A percentile compares a stretch with the other conserved stretches of the same genome.
Evolutionary conservation across 2,113 vertebrate genomes (phyloP).

Genomic region (Hypomesus transpacificus): DNA sequence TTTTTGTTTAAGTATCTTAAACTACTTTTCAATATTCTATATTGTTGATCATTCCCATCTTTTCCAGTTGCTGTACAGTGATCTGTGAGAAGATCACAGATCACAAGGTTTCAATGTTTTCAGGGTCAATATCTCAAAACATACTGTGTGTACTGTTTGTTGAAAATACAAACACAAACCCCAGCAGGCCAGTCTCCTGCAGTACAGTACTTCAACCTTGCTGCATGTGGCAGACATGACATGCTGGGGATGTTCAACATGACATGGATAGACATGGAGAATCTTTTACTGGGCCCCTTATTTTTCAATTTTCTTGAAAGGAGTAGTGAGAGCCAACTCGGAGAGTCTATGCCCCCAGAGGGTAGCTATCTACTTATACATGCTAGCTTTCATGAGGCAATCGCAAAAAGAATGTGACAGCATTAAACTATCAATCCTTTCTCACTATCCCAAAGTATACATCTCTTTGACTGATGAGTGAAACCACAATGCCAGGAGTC

Average conservation of each 20-base stretch:
- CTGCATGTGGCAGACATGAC: slow-evolving; percentile 31
- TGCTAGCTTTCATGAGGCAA: slow-evolving; percentile 35
- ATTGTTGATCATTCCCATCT: not conserved
- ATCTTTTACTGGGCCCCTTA: slow-evolving; percentile 46
- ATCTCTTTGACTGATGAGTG: slow-evolving; percentile 62
- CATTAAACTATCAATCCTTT: slow-evolving; percentile 59
- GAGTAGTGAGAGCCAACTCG: slow-evolving; percentile 36
- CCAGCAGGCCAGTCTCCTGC: not conserved
- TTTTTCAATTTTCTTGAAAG: slow-evolving; percentile 49
- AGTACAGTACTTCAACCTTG: slow-evolving; percentile 18
- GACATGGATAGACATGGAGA: slow-evolving; percentile 32
- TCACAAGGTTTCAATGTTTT: no score
- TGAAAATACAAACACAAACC: slow-evolving; percentile 15
- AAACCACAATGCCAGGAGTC: slow-evolving; percentile 49
- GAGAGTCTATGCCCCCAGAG: slow-evolving; percentile 27
- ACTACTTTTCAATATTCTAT: not conserved
- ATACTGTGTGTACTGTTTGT: not conserved
- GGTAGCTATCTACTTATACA: slow-evolving; percentile 44
- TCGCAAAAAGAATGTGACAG: slow-evolving; percentile 61
- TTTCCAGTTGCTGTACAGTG: not conserved
- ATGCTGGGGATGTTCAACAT: slow-evolving; percentile 20
- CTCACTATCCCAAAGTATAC: slow-evolving; percentile 42
- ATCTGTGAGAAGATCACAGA: not conserved
- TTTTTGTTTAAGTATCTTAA: not conserved
- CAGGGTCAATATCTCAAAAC: not conserved